Percentiles rank a stretch among this genome's conserved stretches.
phyloP scores from a whole-genome alignment of 2,888 invertebrate species.

The Gnatocerus cornutus region DNA sequence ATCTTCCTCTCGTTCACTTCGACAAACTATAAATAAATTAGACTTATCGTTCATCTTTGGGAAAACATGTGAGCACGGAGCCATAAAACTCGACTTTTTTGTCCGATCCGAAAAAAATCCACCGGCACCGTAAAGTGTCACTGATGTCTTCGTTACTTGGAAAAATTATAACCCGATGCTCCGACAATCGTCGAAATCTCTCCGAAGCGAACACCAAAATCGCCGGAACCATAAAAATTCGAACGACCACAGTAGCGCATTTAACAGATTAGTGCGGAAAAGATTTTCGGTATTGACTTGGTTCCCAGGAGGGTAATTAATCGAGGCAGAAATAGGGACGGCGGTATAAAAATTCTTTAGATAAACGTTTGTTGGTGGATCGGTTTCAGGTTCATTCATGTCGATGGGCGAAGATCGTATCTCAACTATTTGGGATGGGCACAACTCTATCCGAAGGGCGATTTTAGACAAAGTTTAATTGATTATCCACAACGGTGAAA shows the following conservation, averaged over 20 bases:
- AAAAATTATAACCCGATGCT: slow-evolving; percentile 57
- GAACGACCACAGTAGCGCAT: slow-evolving; percentile 63
- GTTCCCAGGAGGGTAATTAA: slow-evolving; percentile 49
- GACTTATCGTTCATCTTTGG: slow-evolving; percentile 41
- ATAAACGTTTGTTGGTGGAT: slow-evolving; percentile 56
- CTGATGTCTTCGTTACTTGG: slow-evolving; percentile 52
- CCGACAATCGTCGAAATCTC: slow-evolving; percentile 54
- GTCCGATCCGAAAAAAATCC: slow-evolving; percentile 41
- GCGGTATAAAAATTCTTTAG: slow-evolving; percentile 51
- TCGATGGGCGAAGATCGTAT: slow-evolving; percentile 59
- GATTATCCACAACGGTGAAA: no score
- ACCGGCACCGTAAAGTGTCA: slow-evolving; percentile 50
- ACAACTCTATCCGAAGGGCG: slow-evolving; percentile 20
- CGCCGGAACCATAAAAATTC: slow-evolving; percentile 63
- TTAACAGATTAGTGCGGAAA: slow-evolving; percentile 58
- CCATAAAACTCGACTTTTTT: slow-evolving; percentile 55
- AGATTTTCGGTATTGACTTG: slow-evolving; percentile 15
- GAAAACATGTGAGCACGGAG: slow-evolving; percentile 33
- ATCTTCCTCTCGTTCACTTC: slow-evolving; percentile 20
- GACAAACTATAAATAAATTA: slow-evolving; percentile 34
- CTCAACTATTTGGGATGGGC: slow-evolving; percentile 61
- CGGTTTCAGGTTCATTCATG: slow-evolving; percentile 61
- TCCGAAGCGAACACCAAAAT: slow-evolving; percentile 52
- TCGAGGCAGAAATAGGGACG: slow-evolving; percentile 43
- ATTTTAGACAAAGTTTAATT: not conserved